Evolutionary conservation across 2,113 vertebrate species (phyloP).

Genomic region (Pelodiscus sinensis): DNA sequence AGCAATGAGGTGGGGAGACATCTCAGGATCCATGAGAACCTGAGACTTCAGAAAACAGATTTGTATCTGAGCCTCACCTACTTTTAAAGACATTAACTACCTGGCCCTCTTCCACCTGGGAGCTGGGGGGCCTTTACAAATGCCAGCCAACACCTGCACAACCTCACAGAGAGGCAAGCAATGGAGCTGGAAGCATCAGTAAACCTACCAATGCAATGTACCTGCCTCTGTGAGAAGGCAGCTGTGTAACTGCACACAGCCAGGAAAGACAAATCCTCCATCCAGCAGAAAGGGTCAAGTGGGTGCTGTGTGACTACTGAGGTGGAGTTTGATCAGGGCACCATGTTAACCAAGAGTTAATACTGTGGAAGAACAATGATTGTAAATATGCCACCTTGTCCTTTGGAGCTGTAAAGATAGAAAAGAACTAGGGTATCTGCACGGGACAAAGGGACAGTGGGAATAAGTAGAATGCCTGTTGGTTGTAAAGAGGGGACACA

Average conservation of each 20-base stretch:
- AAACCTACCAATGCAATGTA: background rate
- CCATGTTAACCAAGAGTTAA: background rate
- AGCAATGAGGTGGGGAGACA: background rate
- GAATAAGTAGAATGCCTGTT: background rate
- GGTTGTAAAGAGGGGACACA: background rate
- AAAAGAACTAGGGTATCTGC: background rate
- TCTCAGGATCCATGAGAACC: background rate
- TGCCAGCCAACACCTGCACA: background rate
- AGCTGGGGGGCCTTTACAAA: background rate
- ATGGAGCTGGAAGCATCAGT: accelerated
- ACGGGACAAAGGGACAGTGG: background rate
- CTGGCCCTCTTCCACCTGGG: background rate
- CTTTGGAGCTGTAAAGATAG: background rate
- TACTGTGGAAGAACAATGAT: background rate
- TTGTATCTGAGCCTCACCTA: background rate
- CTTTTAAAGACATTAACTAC: background rate
- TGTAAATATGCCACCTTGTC: background rate
- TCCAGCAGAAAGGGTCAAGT: background rate
- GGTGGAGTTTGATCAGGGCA: background rate
- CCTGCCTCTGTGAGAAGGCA: accelerated
- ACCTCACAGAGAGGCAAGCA: background rate
- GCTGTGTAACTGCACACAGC: accelerated
- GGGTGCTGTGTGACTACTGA: background rate
- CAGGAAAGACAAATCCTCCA: accelerated
- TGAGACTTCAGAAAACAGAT: background rate